phyloP scores from a whole-genome alignment of 2,113 vertebrate species.

The Nannobrachium achirus region DNA sequence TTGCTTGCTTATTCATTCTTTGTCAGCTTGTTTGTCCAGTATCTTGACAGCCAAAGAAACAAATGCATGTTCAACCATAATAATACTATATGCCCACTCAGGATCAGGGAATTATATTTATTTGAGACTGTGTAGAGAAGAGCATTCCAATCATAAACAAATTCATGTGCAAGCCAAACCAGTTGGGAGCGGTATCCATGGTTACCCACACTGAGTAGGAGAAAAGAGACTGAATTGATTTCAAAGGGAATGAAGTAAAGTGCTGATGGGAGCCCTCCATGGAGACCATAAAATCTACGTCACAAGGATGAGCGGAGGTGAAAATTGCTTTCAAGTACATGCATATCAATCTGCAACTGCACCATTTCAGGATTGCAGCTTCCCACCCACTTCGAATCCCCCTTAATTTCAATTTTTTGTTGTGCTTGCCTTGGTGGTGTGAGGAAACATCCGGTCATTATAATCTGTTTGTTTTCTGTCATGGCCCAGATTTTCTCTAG shows the following conservation, averaged over 20 bases:
- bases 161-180: constrained; percentile 62
- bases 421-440: background rate
- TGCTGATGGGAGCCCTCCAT: constrained; percentile 63
- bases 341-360: constrained; percentile 32
- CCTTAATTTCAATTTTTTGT: background rate
- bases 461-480: constrained; percentile 8
- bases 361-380: constrained; percentile 15
- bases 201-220: constrained; percentile 72
- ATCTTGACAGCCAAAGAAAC: background rate
- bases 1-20: background rate
- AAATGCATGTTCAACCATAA: background rate
- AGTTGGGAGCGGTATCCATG: constrained; percentile 74
- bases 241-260: constrained; percentile 68
- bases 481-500: constrained; percentile 39
- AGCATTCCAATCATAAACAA: constrained; percentile 68
- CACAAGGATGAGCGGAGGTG: constrained; percentile 37
- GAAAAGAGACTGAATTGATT: constrained; percentile 68
- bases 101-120: constrained; percentile 44
- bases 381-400: background rate
- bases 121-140: constrained; percentile 48
- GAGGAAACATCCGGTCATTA: background rate
- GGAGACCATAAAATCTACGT: constrained; percentile 56
- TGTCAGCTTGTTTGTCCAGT: background rate
- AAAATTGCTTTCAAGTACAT: constrained; percentile 37
- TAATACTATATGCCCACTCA: background rate